These are phyloP conservation scores for Solenodon paradoxus DNA, from an alignment of 2,113 vertebrate species.

Conservation along the genomic window DNA sequence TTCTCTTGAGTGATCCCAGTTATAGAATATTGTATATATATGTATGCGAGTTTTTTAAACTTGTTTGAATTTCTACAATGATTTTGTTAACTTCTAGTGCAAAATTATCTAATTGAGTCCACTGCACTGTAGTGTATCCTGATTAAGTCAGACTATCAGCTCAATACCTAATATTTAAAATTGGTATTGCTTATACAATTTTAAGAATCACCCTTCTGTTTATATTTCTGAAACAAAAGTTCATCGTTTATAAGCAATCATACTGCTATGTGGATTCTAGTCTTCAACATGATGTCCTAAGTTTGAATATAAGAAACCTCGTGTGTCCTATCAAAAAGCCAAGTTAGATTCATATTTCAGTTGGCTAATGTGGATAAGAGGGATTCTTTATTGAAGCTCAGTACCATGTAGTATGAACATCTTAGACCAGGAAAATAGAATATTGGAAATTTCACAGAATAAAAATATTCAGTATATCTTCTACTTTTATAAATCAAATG, in stretches of 20 bases:
- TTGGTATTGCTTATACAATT: neutral
- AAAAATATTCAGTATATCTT: neutral
- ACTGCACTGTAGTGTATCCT: neutral
- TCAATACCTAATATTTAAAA: neutral
- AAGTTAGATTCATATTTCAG: neutral
- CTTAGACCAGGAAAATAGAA: neutral
- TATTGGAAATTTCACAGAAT: neutral
- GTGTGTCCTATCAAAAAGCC: neutral
- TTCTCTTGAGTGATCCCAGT: neutral
- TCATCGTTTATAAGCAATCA: neutral
- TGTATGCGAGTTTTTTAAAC: neutral
- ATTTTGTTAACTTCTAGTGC: constrained; percentile 3
- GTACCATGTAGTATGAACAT: neutral
- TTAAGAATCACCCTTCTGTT: constrained; percentile 22
- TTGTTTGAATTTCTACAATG: neutral
- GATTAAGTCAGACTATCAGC: neutral
- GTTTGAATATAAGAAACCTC: neutral
- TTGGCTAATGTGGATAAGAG: neutral
- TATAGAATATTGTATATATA: neutral
- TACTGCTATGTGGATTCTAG: neutral
- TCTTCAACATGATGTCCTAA: neutral
- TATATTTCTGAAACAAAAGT: constrained; percentile 7
- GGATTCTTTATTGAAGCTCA: neutral
- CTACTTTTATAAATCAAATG: neutral
- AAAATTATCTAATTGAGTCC: neutral